phyloP scores from a whole-genome alignment of 2,888 invertebrate genomes.

The Drosophila quasianomalipes region DNA sequence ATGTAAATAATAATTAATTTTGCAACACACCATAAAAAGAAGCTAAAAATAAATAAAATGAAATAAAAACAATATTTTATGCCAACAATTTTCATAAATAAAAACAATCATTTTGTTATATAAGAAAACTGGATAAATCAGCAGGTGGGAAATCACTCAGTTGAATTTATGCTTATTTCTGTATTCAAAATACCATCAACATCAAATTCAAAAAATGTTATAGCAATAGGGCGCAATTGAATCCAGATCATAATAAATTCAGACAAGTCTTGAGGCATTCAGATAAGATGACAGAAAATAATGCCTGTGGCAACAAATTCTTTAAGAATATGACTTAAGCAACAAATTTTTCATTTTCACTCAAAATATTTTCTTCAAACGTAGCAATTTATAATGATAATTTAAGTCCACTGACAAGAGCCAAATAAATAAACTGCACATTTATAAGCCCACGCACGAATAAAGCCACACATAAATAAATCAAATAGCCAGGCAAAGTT shows the following conservation, averaged over 20 bases:
- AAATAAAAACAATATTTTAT: slow-evolving; percentile 2
- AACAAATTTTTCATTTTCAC: slow-evolving; percentile 4
- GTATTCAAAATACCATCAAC: slow-evolving; percentile 30
- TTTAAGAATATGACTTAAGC: slow-evolving; percentile 1
- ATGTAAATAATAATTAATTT: slow-evolving; percentile 77
- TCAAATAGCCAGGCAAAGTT: slow-evolving; percentile 8
- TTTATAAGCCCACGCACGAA: slow-evolving; percentile 37
- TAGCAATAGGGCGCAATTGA: slow-evolving; percentile 35
- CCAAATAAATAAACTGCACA: slow-evolving; percentile 40
- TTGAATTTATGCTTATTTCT: slow-evolving; percentile 38
- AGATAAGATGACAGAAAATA: slow-evolving; percentile 23
- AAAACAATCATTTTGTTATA: slow-evolving; percentile 29
- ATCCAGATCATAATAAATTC: slow-evolving; percentile 31
- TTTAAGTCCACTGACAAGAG: slow-evolving; percentile 22
- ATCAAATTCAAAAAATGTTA: slow-evolving; percentile 27
- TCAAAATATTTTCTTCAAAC: slow-evolving; percentile 25
- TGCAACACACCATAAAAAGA: slow-evolving; percentile 51
- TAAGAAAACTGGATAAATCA: slow-evolving; percentile 34
- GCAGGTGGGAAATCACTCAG: slow-evolving; percentile 54
- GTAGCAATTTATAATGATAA: slow-evolving; percentile 29
- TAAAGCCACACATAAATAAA: slow-evolving; percentile 32
- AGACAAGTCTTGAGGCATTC: background rate
- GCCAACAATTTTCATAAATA: slow-evolving; percentile 25
- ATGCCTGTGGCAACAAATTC: background rate
- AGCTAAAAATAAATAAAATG: slow-evolving; percentile 12